A percentile compares a stretch with the other conserved stretches of the same genome.
Conservation (phyloP, 1,140 invertebrate species). For the Apolygus lucorum region DNA sequence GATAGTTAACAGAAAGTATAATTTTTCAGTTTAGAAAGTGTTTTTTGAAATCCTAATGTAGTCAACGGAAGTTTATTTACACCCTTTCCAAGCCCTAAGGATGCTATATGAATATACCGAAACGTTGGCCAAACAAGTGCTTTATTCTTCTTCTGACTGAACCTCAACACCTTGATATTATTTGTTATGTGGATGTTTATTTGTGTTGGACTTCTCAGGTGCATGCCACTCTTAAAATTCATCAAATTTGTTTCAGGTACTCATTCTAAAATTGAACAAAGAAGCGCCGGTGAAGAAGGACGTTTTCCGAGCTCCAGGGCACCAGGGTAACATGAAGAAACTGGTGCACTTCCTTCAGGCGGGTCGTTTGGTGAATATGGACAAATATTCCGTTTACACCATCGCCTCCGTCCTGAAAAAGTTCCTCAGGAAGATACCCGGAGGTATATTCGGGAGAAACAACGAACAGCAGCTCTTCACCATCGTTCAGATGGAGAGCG, state of each 20-base stretch:
- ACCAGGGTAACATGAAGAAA: conserved; percentile 92
- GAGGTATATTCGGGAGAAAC: conserved; percentile 85
- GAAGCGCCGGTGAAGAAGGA: conserved; percentile 86
- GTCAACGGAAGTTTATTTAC: too few relatives aligned
- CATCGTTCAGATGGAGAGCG: conserved; percentile 67
- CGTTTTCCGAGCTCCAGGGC: conserved; percentile 87
- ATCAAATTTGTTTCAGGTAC: conserved; percentile 57
- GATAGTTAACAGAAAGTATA: too few relatives aligned
- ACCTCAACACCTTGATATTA: too few relatives aligned
- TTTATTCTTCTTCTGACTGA: too few relatives aligned
- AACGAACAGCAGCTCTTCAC: conserved; percentile 85
- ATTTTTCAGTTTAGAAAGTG: too few relatives aligned
- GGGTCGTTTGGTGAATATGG: conserved; percentile 92
- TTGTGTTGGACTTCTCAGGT: too few relatives aligned
- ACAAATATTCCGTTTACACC: conserved; percentile 96
- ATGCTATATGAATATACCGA: too few relatives aligned
- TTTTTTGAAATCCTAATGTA: too few relatives aligned
- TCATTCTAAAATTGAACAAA: conserved; percentile 89
- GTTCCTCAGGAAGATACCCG: conserved; percentile 94
- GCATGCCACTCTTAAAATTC: too few relatives aligned
- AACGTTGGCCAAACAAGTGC: too few relatives aligned
- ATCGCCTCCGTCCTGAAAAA: conserved; percentile 96
- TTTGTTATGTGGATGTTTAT: too few relatives aligned
- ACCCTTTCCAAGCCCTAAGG: too few relatives aligned
- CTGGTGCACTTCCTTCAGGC: conserved; percentile 90